phyloP scores from a whole-genome alignment of 2,888 invertebrate genomes.

The Erpobdella octoculata region DNA sequence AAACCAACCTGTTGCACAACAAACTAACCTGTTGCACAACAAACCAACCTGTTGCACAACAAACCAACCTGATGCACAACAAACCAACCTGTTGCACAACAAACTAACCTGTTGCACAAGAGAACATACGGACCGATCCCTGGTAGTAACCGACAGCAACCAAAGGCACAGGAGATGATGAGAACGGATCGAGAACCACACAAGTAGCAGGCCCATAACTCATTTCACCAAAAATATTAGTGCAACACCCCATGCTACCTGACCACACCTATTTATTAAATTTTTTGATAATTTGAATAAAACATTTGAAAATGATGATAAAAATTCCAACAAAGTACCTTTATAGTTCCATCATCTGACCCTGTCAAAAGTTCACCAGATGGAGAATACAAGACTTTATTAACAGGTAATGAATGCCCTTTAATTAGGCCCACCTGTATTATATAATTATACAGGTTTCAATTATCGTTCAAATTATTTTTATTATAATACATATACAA shows the following conservation, averaged over 20 bases:
- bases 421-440: background rate
- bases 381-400: background rate
- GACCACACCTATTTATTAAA: conserved; percentile 52
- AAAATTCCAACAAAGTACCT: conserved; percentile 39
- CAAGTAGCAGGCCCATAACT: conserved; percentile 37
- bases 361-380: background rate
- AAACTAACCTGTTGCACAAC: too few species aligned
- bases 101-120: conserved; percentile 43
- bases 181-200: conserved; percentile 40
- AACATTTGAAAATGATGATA: conserved; percentile 6
- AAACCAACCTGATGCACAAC: too few species aligned
- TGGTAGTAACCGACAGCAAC: conserved; percentile 48
- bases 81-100: too few species aligned
- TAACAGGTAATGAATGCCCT: background rate
- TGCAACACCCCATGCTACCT: conserved; percentile 44
- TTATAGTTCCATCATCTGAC: conserved; percentile 41
- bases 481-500: too few species aligned
- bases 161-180: conserved; percentile 41
- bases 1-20: too few species aligned
- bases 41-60: too few species aligned
- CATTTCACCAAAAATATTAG: conserved; percentile 38
- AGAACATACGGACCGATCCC: conserved; percentile 43
- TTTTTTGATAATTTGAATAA: too few species aligned
- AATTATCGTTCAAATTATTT: too few species aligned
- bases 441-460: too few species aligned